phyloP scores from a whole-genome alignment of 2,113 vertebrate species.

The Microcebus griseorufus region DNA sequence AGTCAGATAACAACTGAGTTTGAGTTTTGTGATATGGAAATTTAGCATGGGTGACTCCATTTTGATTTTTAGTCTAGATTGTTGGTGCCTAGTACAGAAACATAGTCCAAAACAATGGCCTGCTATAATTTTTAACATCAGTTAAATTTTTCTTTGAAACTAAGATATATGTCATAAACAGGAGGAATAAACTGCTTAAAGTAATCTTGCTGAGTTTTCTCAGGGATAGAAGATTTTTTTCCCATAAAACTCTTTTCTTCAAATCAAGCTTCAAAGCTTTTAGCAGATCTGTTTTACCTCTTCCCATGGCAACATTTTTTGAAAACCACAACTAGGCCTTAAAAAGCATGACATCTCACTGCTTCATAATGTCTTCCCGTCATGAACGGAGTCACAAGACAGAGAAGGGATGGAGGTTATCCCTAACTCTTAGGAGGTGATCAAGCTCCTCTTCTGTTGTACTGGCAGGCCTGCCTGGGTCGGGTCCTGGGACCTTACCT shows the following conservation, averaged over 20 bases:
- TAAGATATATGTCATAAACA: neutral
- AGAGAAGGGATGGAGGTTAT: too few relatives aligned
- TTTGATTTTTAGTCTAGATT: neutral
- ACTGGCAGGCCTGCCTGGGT: too few relatives aligned
- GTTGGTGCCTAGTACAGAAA: neutral
- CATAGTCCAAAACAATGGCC: neutral
- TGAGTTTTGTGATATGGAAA: neutral
- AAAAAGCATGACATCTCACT: neutral
- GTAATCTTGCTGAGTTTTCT: neutral
- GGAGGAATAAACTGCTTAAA: neutral
- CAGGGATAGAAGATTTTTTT: neutral
- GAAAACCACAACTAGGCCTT: neutral
- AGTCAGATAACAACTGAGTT: neutral
- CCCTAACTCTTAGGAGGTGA: too few relatives aligned
- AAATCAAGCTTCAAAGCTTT: conserved; percentile 27
- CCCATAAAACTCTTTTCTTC: conserved; percentile 44
- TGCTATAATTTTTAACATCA: neutral
- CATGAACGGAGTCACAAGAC: too few relatives aligned
- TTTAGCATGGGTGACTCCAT: neutral
- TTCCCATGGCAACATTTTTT: neutral
- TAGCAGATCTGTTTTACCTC: neutral
- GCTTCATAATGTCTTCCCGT: too few relatives aligned
- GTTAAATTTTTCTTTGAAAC: neutral
- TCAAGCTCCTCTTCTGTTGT: too few relatives aligned
- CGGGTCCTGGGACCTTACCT: too few relatives aligned